Conservation (phyloP, 2,797 vertebrate species). For the Pseudochirops cupreus region DNA sequence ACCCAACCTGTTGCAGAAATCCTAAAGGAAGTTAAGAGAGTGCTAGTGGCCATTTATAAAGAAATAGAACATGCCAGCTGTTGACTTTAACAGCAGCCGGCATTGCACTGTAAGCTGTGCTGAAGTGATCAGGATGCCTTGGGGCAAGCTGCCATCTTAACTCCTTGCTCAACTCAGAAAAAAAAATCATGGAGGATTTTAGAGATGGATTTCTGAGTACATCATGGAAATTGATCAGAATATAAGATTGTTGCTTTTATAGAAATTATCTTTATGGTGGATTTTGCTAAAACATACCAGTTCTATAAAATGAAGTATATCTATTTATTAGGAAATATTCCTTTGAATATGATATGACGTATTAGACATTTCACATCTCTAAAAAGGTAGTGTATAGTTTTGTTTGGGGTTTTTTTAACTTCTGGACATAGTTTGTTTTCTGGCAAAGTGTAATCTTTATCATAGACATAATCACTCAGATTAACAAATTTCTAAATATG, state of each 20-base stretch:
- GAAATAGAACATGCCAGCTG: background rate
- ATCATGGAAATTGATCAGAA: background rate
- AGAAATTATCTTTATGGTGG: slow-evolving; percentile 9
- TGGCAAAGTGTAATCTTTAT: background rate
- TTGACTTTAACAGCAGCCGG: background rate
- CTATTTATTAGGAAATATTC: background rate
- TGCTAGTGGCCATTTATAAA: background rate
- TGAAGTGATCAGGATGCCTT: background rate
- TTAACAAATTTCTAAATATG: slow-evolving; percentile 11
- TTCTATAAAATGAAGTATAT: background rate
- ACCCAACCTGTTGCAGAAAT: background rate
- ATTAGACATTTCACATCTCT: slow-evolving; percentile 8
- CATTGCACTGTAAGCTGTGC: background rate
- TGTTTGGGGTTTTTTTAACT: slow-evolving; percentile 5
- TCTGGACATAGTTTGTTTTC: background rate
- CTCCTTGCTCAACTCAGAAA: background rate
- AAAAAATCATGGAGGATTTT: background rate
- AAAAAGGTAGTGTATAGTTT: background rate
- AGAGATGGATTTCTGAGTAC: background rate
- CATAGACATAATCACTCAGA: background rate
- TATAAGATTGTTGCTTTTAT: slow-evolving; percentile 28
- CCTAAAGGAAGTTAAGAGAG: background rate
- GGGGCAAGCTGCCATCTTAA: background rate
- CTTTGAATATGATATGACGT: background rate
- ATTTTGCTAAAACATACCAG: background rate